Evolutionary conservation across 2,113 vertebrate species (phyloP).

Genomic region (Megalops atlanticus): DNA sequence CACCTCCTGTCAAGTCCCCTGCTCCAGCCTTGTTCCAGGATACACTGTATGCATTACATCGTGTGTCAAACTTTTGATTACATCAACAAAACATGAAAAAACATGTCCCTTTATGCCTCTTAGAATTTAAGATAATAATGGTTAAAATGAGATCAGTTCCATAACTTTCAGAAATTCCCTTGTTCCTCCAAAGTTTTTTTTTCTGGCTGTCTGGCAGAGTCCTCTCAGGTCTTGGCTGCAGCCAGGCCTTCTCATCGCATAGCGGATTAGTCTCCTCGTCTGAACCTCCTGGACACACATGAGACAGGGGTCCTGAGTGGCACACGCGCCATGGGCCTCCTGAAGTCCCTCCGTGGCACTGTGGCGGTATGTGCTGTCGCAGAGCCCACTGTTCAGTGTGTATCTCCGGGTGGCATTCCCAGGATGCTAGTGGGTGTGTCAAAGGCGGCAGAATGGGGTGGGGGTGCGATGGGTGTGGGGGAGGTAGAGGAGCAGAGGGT

Average conservation of each 20-base stretch:
- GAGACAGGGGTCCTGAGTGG: constrained; percentile 61
- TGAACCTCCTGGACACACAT: constrained; percentile 68
- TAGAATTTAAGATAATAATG: constrained; percentile 44
- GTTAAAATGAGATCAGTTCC: constrained; percentile 53
- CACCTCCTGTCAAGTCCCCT: neutral
- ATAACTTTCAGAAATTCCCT: constrained; percentile 36
- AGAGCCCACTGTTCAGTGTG: constrained; percentile 46
- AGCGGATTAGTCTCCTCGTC: constrained; percentile 68
- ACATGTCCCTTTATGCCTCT: constrained; percentile 20
- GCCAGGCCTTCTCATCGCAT: constrained; percentile 62
- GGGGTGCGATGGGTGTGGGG: too few species aligned
- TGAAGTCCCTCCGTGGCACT: constrained; percentile 54
- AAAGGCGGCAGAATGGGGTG: constrained; percentile 51
- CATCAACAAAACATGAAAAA: constrained; percentile 41
- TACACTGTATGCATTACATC: neutral
- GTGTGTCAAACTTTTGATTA: neutral
- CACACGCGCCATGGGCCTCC: constrained; percentile 54
- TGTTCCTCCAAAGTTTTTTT: constrained; percentile 39
- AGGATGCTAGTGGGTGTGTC: constrained; percentile 63
- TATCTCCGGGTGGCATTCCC: constrained; percentile 65
- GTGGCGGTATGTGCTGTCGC: constrained; percentile 60
- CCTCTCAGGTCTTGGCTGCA: constrained; percentile 53
- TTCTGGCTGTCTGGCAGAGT: constrained; percentile 22
- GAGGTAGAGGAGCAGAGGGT: neutral
- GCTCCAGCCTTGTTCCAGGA: constrained; percentile 10